phyloP scores from a whole-genome alignment of 1,140 invertebrate species.

The Antheraea mylitta region DNA sequence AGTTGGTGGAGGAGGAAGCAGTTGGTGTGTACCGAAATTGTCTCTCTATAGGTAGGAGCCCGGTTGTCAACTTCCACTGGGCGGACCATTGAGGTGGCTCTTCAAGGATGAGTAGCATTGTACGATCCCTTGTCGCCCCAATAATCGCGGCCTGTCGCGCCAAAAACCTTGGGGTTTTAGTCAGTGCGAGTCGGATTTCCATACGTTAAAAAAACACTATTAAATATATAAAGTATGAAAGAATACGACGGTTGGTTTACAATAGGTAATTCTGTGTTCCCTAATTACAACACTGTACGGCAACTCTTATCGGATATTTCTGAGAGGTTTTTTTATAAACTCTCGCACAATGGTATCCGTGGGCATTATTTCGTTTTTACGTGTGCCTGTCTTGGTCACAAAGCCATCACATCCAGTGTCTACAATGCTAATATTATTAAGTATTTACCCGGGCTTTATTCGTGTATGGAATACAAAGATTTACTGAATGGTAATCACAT shows the following conservation, averaged over 20 bases:
- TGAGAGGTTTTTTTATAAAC: conserved; percentile 17
- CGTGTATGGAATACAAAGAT: conserved; percentile 1
- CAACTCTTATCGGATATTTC: conserved; percentile 17
- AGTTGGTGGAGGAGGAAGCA: too few species aligned
- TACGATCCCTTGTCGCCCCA: too few species aligned
- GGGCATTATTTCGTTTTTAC: conserved; percentile 15
- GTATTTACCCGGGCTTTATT: conserved; percentile 11
- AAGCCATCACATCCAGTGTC: conserved; percentile 9
- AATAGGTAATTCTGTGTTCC: neutral
- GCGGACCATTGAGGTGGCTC: too few species aligned
- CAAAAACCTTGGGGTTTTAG: too few species aligned
- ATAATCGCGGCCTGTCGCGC: too few species aligned
- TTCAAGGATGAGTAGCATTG: too few species aligned
- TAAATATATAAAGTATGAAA: too few species aligned
- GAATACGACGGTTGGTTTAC: neutral
- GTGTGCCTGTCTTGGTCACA: conserved; percentile 16
- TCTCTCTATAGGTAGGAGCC: too few species aligned
- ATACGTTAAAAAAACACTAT: too few species aligned
- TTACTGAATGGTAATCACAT: neutral
- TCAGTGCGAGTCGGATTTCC: too few species aligned
- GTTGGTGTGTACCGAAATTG: too few species aligned
- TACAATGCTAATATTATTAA: conserved; percentile 16
- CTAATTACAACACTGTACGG: neutral
- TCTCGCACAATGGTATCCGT: conserved; percentile 10
- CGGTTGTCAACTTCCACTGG: too few species aligned